Evolutionary conservation across 1,140 invertebrate species (phyloP).

Genomic region (Leptinotarsa undecemlineata): DNA sequence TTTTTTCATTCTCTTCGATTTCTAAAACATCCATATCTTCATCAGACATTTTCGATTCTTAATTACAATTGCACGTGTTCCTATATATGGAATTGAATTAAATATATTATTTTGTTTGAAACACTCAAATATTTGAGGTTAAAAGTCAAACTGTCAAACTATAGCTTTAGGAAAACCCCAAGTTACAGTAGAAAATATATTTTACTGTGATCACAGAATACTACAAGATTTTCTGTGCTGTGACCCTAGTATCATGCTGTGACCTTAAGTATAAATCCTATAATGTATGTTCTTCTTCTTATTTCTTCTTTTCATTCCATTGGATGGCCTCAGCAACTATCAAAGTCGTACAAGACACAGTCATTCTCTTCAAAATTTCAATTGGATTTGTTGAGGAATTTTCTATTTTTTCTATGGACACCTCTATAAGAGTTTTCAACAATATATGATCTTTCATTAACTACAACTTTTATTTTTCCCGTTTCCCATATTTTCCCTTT

Average conservation of each 20-base stretch:
- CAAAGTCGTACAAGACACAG: conserved; percentile 1
- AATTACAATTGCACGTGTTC: conserved; percentile 2
- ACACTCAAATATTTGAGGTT: too few species aligned
- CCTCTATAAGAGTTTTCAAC: not conserved
- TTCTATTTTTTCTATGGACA: conserved; percentile 12
- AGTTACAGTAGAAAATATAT: too few species aligned
- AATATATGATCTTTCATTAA: conserved; percentile 15
- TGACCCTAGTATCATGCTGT: too few species aligned
- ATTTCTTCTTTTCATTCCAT: too few species aligned
- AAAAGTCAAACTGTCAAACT: too few species aligned
- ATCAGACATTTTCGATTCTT: conserved; percentile 35
- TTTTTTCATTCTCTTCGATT: conserved; percentile 38
- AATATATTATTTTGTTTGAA: too few species aligned
- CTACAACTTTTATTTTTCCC: conserved; percentile 14
- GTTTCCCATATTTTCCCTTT: not conserved
- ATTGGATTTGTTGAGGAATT: not conserved
- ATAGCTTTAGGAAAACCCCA: too few species aligned
- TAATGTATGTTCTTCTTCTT: too few species aligned
- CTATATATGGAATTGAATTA: not conserved
- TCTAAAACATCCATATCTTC: conserved; percentile 48
- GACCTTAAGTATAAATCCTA: too few species aligned
- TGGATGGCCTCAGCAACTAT: not conserved
- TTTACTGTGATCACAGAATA: too few species aligned
- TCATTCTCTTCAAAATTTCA: too few species aligned
- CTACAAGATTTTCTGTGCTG: too few species aligned